Base-by-base conservation (phyloP, 2,797 vertebrate genomes). In the Pseudotriccus pelzelni region DNA sequence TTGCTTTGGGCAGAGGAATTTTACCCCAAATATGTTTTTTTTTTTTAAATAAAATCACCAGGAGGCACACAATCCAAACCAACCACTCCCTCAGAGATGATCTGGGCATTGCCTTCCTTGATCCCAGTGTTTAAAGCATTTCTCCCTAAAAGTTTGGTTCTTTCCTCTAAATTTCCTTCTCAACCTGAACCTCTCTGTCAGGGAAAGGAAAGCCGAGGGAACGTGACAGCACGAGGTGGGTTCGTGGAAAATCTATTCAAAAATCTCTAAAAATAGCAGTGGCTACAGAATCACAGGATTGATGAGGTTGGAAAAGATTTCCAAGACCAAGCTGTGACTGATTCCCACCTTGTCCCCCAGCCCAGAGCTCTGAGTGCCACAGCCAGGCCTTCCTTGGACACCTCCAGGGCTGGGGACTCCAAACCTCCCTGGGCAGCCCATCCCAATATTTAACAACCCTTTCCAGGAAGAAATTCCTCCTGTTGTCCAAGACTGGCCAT, bases 41-140 rank as follows among this genome's bases (percentile, higher is more conserved):
- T n/a, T n/a, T n/a, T n/a, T n/a, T n/a, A n/a, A n/a, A 37, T 4
- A 14, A 49, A 39, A 39, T 8, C 0, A 56, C 12, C 21, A 53
- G 17, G 22, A 79, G n/a, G 36, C 30, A 76, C 11, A 50, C 37
- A 47, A 32, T 69, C 23, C 43, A 89, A 44, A 13, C 22, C 15
- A 70, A 7, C 16, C 37, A 36, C 17, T 73, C 28, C 25, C 37
- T 41, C 37, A 30, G 50, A 37, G 25, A n/a, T 81, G 49, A 28
- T 50, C 49, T 50, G 49, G 49, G 49, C 49, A 75, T 34, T 49
- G 11, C 79, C 64, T 62, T 67, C 46, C 52, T 55, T 30, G 39
- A 58, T 34, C 9, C 22, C 22, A 34, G 10, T 8, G 41, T 46
- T 78, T 72, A 36, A 72, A 76, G 15, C 23, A 60, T 25, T 39